Percentiles rank a stretch among this genome's conserved stretches.
Evolutionary conservation across 2,888 invertebrate species (phyloP).

Genomic region (Lycia hirtaria): DNA sequence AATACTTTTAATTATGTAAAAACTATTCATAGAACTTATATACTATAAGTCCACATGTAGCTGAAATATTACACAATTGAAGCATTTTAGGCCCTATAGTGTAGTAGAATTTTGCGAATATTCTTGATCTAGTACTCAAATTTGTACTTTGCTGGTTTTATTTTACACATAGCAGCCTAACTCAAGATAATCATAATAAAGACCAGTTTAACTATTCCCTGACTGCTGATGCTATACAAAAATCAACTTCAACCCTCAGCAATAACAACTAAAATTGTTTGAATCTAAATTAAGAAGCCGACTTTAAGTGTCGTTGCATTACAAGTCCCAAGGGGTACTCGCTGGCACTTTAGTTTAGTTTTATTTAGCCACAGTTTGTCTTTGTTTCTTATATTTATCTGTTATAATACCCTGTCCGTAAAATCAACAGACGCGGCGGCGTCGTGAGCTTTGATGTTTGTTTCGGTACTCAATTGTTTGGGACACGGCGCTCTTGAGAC

Average conservation of each 20-base stretch:
- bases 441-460: constrained; percentile 15
- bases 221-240: background rate
- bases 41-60: no score
- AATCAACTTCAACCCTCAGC: background rate
- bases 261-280: background rate
- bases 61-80: no score
- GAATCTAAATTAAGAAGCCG: background rate
- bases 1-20: no score
- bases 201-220: background rate
- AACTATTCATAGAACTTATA: background rate
- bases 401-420: constrained; percentile 19
- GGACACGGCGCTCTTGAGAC: background rate
- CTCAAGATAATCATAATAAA: background rate
- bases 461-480: constrained; percentile 15
- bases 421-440: constrained; percentile 16
- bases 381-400: constrained; percentile 24
- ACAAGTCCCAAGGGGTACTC: constrained; percentile 10
- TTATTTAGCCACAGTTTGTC: constrained; percentile 14
- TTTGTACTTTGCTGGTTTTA: no score
- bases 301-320: constrained; percentile 11
- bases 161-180: no score
- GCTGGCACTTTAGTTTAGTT: constrained; percentile 17
- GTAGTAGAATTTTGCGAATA: no score
- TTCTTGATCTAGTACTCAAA: no score
- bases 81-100: no score